Evolutionary conservation across 92 coral and sea anemone genomes (phyloP).

Genomic region (Phenganax subtilis): DNA sequence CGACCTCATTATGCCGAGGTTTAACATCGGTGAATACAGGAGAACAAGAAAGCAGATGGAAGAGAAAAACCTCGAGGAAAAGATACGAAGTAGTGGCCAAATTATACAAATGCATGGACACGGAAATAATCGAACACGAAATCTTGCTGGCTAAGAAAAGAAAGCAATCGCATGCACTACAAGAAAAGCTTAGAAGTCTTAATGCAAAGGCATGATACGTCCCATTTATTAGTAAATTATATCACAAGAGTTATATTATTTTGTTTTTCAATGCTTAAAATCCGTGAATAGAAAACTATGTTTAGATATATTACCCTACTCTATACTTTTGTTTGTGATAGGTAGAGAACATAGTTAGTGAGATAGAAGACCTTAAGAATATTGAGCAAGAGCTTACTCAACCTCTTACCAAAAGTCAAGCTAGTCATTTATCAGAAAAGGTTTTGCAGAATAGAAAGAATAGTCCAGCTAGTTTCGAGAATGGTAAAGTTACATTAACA

Average conservation of each 20-base stretch:
- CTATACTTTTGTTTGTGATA: too few species aligned
- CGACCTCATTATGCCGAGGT: too few species aligned
- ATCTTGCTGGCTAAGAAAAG: not conserved
- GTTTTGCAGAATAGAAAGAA: too few species aligned
- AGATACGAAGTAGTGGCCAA: not conserved
- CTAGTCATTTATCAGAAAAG: too few species aligned
- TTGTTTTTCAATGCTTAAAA: not conserved
- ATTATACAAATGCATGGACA: too few species aligned
- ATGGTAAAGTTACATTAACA: too few species aligned
- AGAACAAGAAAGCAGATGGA: too few species aligned
- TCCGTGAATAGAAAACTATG: not conserved
- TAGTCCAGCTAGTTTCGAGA: too few species aligned
- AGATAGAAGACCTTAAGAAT: not conserved
- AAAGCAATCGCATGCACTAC: constrained; percentile 6
- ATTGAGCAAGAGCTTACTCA: constrained; percentile 24
- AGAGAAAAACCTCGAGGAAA: not conserved
- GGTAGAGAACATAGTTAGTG: too few species aligned
- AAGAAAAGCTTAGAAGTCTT: not conserved
- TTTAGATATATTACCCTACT: not conserved
- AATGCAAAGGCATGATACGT: not conserved
- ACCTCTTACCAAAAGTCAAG: not conserved
- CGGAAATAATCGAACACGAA: too few species aligned
- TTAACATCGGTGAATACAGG: too few species aligned
- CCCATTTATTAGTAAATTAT: not conserved
- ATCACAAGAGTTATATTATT: not conserved